Base-by-base conservation (phyloP, 2,888 invertebrate species). In the Ceratothoa steindachneri region DNA sequence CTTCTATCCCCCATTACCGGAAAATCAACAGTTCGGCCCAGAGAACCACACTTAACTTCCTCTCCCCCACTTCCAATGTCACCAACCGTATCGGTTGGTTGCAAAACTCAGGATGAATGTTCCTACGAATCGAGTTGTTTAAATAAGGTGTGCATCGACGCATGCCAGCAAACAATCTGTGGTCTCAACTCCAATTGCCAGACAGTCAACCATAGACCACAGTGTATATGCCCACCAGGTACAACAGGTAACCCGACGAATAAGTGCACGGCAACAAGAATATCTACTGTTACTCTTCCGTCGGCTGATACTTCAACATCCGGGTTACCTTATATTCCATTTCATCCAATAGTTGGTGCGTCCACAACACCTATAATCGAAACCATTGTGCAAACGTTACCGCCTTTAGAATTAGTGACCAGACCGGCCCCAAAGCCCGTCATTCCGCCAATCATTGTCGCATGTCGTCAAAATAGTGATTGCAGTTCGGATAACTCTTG, bases 161-260 rank as follows among this genome's bases (percentile, higher is more conserved):
- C 72, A 7, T 75, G 75, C 69, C 65, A 72, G 22, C 55, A 66
- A 55, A 72, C 74, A 3, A 22, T 71, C 12, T 94, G 94, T 81
- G 93, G 92, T 2, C 86, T 87, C 70, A 92, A 93, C 82, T 90
- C 93, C 0, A 89, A 90, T 73, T 94, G 94, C 82, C 87, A 90
- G 75, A 90, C 91, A 0, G 90, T 90, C 84, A 86, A 90, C 75
- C 94, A 94, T 66, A 55, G 77, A 22, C 74, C 78, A 29, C 60
- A 77, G 15, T 80, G 95, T 83, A 89, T 90, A 70, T 95, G 95
- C 82, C 89, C 89, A 81, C 70, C 12, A 67, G 69, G 28, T 28
- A 89, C 89, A 29, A 65, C 70, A 31, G 64, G 41, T 30, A 64
- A 70, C 19, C 70, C 60, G 3, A 70, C 41, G 22, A 30, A 60